phyloP scores from a whole-genome alignment of 2,888 invertebrate species.

The Polylopha cassiicola region DNA sequence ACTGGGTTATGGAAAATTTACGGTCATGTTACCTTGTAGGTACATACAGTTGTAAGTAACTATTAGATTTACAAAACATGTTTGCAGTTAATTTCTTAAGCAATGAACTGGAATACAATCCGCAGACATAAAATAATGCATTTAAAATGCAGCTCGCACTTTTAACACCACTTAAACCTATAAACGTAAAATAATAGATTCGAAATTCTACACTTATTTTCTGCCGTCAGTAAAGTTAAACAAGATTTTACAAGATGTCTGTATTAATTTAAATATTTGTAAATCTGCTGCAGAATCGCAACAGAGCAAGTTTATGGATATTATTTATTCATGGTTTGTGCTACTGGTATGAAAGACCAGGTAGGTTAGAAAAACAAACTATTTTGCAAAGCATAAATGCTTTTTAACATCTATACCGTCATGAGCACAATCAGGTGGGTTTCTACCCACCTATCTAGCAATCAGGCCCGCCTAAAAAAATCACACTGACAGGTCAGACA shows the following conservation, averaged over 20 bases:
- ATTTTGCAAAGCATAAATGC: too few relatives aligned
- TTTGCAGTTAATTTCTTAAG: background rate
- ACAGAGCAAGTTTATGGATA: slow-evolving; percentile 9
- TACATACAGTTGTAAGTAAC: too few relatives aligned
- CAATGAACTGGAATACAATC: slow-evolving; percentile 4
- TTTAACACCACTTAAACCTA: slow-evolving; percentile 1
- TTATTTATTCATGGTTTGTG: too few relatives aligned
- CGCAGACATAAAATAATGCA: slow-evolving; percentile 6
- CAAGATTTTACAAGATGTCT: slow-evolving; percentile 1
- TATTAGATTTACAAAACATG: background rate
- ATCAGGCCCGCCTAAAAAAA: too few relatives aligned
- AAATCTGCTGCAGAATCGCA: slow-evolving; percentile 4
- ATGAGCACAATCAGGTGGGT: too few relatives aligned
- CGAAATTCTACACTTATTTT: background rate
- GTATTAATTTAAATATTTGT: slow-evolving; percentile 8
- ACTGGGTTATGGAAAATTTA: too few relatives aligned
- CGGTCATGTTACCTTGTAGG: too few relatives aligned
- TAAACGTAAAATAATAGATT: background rate
- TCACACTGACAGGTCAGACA: too few relatives aligned
- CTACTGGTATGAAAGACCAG: too few relatives aligned
- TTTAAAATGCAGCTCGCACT: slow-evolving; percentile 5
- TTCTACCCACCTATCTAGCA: too few relatives aligned
- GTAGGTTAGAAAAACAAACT: too few relatives aligned
- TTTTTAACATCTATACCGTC: too few relatives aligned
- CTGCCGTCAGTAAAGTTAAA: slow-evolving; percentile 1